Conservation (phyloP, 2,888 invertebrate species). For the Merodon equestris region DNA sequence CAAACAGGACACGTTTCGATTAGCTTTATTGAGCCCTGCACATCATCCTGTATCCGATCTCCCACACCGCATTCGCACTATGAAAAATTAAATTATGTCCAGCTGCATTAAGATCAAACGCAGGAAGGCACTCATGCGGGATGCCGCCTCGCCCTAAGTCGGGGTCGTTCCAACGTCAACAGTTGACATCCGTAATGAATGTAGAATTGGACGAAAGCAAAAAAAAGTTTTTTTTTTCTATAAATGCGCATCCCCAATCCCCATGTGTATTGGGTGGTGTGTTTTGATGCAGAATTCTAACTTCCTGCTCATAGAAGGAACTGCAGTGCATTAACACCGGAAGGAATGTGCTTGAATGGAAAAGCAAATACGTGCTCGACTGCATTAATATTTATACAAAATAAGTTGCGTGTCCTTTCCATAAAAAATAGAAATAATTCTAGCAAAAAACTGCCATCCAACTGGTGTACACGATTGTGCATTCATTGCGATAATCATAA, state of each 20-base stretch:
- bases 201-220: background rate
- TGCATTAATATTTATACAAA: slow-evolving; percentile 59
- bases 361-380: slow-evolving; percentile 25
- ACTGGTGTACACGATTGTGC: slow-evolving; percentile 35
- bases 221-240: slow-evolving; percentile 38
- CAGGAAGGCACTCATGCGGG: slow-evolving; percentile 35
- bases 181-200: no score
- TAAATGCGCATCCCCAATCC: slow-evolving; percentile 26
- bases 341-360: slow-evolving; percentile 38
- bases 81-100: slow-evolving; percentile 37
- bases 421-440: no score
- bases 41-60: slow-evolving; percentile 26
- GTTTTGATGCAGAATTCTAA: slow-evolving; percentile 22
- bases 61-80: slow-evolving; percentile 3
- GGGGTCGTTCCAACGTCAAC: no score
- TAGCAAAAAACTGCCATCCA: slow-evolving; percentile 16
- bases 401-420: slow-evolving; percentile 40
- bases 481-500: slow-evolving; percentile 68
- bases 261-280: no score
- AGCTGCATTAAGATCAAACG: slow-evolving; percentile 53
- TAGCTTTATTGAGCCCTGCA: slow-evolving; percentile 45
- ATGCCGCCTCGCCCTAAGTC: slow-evolving; percentile 6
- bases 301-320: slow-evolving; percentile 48
- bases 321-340: slow-evolving; percentile 54
- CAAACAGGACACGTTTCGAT: slow-evolving; percentile 67